Conservation (phyloP, 2,113 vertebrate genomes). For the Dolichallabes microphthalmus region DNA sequence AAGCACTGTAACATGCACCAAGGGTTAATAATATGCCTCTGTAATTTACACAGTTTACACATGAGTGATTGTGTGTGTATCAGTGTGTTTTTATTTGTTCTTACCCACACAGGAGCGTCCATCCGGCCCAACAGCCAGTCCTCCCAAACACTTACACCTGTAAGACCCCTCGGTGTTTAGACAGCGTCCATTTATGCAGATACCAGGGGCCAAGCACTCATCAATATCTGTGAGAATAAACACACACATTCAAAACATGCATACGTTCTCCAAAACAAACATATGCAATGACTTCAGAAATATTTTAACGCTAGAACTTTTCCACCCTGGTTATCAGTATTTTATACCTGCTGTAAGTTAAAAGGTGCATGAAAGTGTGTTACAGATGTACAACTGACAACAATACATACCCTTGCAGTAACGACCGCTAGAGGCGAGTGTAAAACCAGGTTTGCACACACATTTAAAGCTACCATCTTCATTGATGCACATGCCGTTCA, state of each 20-base stretch:
- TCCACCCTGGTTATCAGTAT: background rate
- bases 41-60: no score
- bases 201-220: constrained; percentile 73
- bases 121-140: constrained; percentile 73
- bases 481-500: constrained; percentile 82
- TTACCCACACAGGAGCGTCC: constrained; percentile 77
- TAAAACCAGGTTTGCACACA: constrained; percentile 78
- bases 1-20: background rate
- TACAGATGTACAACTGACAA: background rate
- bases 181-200: constrained; percentile 76
- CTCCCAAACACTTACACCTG: constrained; percentile 77
- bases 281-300: background rate
- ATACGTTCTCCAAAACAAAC: background rate
- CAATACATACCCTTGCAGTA: constrained; percentile 70
- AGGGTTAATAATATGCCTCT: background rate
- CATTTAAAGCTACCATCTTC: constrained; percentile 81
- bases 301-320: background rate
- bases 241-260: background rate
- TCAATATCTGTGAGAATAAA: constrained; percentile 67
- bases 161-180: constrained; percentile 80
- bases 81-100: constrained; percentile 29
- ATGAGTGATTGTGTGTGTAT: background rate
- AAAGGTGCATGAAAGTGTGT: background rate
- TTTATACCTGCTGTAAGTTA: background rate
- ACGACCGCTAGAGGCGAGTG: constrained; percentile 69